Evolutionary conservation across 2,888 invertebrate genomes (phyloP), one percentile per base, ranked within the genome.

Genomic region (Sepioteuthis lessoniana): DNA sequence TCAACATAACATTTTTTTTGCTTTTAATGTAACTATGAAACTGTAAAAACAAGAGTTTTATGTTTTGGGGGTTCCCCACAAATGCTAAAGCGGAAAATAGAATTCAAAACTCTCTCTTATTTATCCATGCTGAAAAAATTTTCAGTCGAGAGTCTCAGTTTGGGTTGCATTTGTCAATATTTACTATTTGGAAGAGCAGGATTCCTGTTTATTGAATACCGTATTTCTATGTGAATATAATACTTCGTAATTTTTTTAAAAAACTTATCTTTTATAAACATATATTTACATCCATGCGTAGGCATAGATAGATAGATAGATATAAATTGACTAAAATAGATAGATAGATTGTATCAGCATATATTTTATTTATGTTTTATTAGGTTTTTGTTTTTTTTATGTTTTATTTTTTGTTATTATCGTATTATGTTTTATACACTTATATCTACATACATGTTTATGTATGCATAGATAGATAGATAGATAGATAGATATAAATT

Each of bases 111-210:
- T n/a, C 19, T 16, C 76, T 16, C 13, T n/a, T n/a, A 76, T 76
- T 76, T 76, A 76, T 76, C n/a, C 76, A 76, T 76, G 76, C 76
- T 76, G 76, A n/a, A 76, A 76, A 76, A 76, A n/a, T n/a, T 76
- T 76, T n/a, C 76, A n/a, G n/a, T n/a, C 13, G n/a, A 76, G n/a
- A 35, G 16, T 76, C 76, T 76, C 76, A 76, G 76, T n/a, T 35
- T 76, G 2, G n/a, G 76, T 35, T n/a, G 76, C 76, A 35, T 76
- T 76, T 76, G 76, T 76, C 76, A 76, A 76, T 76, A 76, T 76
- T 76, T 76, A 76, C 76, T 16, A 76, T 76, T 76, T 76, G 76
- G n/a, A 76, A 76, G n/a, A 76, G 76, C n/a, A n/a, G n/a, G n/a
- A 76, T 16, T 76, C 25, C 76, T n/a, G 76, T 76, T 76, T 76